These are phyloP conservation scores for Corythoichthys intestinalis DNA, from an alignment of 2,113 vertebrate species.

Conservation along the genomic window DNA sequence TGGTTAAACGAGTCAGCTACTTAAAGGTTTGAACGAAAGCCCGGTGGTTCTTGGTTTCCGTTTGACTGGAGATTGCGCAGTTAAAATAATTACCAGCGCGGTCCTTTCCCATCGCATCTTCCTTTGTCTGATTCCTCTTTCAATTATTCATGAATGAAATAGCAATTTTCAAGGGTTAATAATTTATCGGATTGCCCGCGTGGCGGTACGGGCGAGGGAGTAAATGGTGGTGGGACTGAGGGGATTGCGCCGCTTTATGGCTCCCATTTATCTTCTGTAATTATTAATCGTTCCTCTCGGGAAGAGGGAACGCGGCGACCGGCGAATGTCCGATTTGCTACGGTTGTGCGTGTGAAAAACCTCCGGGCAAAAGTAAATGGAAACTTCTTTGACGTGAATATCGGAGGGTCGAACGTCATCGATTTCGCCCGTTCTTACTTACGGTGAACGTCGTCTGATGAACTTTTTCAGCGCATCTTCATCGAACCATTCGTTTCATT, in stretches of 20 bases:
- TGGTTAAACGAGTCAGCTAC: slow-evolving; percentile 9
- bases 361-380: background rate
- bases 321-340: slow-evolving; percentile 23
- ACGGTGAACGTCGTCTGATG: too few relatives aligned
- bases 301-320: slow-evolving; percentile 23
- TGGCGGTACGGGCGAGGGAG: slow-evolving; percentile 64
- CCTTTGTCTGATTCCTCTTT: slow-evolving; percentile 58
- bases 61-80: slow-evolving; percentile 1
- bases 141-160: slow-evolving; percentile 83
- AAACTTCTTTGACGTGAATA: background rate
- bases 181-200: slow-evolving; percentile 75
- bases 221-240: slow-evolving; percentile 66
- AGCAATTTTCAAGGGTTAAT: slow-evolving; percentile 78
- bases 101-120: slow-evolving; percentile 48
- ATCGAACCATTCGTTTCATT: too few relatives aligned
- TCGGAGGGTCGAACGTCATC: background rate
- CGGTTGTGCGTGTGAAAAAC: slow-evolving; percentile 18
- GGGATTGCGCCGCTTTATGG: slow-evolving; percentile 70
- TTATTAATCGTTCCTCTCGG: slow-evolving; percentile 60
- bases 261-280: slow-evolving; percentile 64
- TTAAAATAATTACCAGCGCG: slow-evolving; percentile 46
- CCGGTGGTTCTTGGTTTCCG: slow-evolving; percentile 22
- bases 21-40: slow-evolving; percentile 9
- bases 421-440: background rate
- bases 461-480: too few relatives aligned